Percentiles rank a stretch among this genome's conserved stretches.
Evolutionary conservation across 2,888 invertebrate genomes (phyloP).

Genomic region (Sepioteuthis lessoniana): DNA sequence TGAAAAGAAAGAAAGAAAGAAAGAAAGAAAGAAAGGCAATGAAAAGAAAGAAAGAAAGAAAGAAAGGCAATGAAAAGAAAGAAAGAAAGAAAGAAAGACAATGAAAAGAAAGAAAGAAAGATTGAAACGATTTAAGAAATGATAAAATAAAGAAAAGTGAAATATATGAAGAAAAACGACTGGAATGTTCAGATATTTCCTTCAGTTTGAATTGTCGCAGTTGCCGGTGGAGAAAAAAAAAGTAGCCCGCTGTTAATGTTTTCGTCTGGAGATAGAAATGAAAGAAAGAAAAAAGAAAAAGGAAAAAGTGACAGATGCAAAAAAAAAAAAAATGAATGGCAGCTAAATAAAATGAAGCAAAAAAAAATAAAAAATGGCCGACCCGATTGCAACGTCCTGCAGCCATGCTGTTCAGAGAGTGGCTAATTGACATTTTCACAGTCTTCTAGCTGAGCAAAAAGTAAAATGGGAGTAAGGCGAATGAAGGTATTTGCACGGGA

Average conservation of each 20-base stretch:
- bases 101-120: neutral
- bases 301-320: neutral
- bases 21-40: too few species aligned
- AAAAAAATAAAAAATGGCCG: neutral
- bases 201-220: neutral
- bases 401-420: slow-evolving; percentile 7
- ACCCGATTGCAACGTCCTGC: neutral
- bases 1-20: too few species aligned
- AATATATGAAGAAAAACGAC: neutral
- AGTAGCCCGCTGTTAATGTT: neutral
- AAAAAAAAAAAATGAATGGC: neutral
- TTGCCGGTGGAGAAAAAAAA: neutral
- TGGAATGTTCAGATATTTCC: neutral
- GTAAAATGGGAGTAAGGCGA: neutral
- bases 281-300: neutral
- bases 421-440: slow-evolving; percentile 33
- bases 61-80: neutral
- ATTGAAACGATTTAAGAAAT: neutral
- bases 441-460: neutral
- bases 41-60: neutral
- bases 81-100: neutral
- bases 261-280: neutral
- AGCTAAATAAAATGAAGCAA: too few species aligned
- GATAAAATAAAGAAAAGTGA: too few species aligned
- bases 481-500: neutral